A percentile compares a stretch with the other conserved stretches of the same genome.
phyloP scores from a whole-genome alignment of 2,113 vertebrate species.

The Tetrax tetrax region DNA sequence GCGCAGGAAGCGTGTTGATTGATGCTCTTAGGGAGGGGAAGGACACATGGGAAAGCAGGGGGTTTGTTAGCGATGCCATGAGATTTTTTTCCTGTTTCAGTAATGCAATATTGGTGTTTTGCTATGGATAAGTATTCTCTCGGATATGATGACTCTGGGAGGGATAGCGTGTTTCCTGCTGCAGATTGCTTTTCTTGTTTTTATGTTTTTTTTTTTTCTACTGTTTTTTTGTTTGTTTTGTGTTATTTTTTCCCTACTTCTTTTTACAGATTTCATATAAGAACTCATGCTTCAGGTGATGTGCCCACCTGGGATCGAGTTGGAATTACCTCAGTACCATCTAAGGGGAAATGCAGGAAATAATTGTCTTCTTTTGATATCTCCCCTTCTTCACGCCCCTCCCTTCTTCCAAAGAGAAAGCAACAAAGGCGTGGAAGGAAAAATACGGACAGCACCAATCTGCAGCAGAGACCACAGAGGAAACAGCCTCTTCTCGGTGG shows the following conservation, averaged over 20 bases:
- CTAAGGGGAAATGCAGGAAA: neutral
- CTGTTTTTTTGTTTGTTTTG: neutral
- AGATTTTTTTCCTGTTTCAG: neutral
- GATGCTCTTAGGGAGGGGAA: neutral
- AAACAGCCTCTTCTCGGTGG: neutral
- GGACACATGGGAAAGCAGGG: neutral
- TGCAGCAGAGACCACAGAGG: neutral
- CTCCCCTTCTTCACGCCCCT: neutral
- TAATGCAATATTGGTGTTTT: neutral
- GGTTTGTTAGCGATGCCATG: neutral
- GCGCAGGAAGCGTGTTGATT: fast-evolving
- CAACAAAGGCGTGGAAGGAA: neutral
- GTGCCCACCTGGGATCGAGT: neutral
- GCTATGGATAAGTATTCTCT: neutral
- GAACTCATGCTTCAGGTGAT: neutral
- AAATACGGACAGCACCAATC: neutral
- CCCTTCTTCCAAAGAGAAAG: neutral
- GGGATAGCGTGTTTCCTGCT: neutral
- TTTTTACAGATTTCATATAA: neutral
- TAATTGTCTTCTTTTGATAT: neutral
- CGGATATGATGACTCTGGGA: neutral
- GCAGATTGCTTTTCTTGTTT: neutral
- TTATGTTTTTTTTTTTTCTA: neutral
- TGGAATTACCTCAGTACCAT: neutral
- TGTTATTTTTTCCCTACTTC: neutral